These are phyloP conservation scores for Nannoperca australis DNA, from an alignment of 2,797 vertebrate genomes.

Conservation along the genomic window DNA sequence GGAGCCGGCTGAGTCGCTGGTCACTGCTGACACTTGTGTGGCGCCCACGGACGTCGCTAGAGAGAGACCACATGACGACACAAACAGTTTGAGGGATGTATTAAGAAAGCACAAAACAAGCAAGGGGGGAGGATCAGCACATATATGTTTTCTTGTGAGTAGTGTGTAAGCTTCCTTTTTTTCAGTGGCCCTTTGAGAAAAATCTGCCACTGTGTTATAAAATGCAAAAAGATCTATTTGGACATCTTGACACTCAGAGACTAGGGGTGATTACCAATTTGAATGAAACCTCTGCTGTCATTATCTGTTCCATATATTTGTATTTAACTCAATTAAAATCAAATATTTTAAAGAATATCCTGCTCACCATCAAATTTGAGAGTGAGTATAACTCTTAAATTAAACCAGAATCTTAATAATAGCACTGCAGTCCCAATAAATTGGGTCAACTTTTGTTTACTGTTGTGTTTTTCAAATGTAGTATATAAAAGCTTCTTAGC, in stretches of 20 bases:
- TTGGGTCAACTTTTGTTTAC: neutral
- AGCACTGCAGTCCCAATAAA: neutral
- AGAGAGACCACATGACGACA: slow-evolving; percentile 55
- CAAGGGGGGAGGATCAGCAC: neutral
- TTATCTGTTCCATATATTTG: neutral
- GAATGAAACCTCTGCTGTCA: neutral
- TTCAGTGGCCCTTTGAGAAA: neutral
- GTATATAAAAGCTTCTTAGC: neutral
- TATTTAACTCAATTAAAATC: neutral
- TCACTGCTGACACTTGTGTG: slow-evolving; percentile 95
- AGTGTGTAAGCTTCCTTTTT: neutral
- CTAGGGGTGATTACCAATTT: neutral
- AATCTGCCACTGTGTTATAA: neutral
- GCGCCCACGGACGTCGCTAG: slow-evolving; percentile 93
- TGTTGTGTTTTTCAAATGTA: neutral
- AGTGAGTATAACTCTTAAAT: neutral
- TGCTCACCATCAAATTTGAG: neutral
- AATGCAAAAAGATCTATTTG: neutral
- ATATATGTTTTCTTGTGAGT: neutral
- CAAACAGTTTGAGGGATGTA: slow-evolving; percentile 2
- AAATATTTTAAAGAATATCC: neutral
- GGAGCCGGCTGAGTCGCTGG: slow-evolving; percentile 94
- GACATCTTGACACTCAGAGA: neutral
- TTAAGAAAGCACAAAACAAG: neutral
- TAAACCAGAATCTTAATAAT: neutral